Evolutionary conservation across 2,797 vertebrate species (phyloP).

Genomic region (Chelmon rostratus): DNA sequence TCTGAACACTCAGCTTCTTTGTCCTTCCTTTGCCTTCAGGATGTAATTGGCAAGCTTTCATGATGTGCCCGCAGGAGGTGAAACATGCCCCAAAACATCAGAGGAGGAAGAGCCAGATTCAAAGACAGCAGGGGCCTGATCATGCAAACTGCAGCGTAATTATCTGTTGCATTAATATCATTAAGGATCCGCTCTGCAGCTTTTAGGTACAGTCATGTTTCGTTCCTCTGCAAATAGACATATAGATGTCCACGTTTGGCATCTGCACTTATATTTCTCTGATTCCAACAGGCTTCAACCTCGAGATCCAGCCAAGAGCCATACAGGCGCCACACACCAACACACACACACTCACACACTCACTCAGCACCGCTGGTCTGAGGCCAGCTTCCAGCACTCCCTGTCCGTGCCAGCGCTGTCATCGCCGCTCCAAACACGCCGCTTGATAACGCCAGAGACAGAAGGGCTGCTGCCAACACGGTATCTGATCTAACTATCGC

Average conservation of each 20-base stretch:
- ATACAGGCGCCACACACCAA: slow-evolving; percentile 67
- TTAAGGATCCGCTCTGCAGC: slow-evolving; percentile 19
- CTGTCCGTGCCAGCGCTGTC: slow-evolving; percentile 69
- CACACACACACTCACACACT: slow-evolving; percentile 45
- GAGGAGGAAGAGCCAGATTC: background rate
- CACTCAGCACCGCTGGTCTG: slow-evolving; percentile 50
- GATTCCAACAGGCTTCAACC: slow-evolving; percentile 65
- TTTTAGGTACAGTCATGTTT: slow-evolving; percentile 20
- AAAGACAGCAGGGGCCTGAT: background rate
- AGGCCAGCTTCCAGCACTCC: slow-evolving; percentile 69
- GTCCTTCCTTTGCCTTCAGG: slow-evolving; percentile 29
- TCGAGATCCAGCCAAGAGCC: slow-evolving; percentile 67
- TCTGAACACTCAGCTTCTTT: slow-evolving; percentile 8
- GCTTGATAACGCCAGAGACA: slow-evolving; percentile 67
- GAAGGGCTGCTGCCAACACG: slow-evolving; percentile 54
- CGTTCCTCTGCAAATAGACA: slow-evolving; percentile 33
- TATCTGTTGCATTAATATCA: background rate
- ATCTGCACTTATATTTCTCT: slow-evolving; percentile 50
- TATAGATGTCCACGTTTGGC: slow-evolving; percentile 53
- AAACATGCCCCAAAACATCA: slow-evolving; percentile 7
- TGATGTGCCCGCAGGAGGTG: slow-evolving; percentile 8
- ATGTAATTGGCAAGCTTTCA: slow-evolving; percentile 1
- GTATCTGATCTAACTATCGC: slow-evolving; percentile 64
- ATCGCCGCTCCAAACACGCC: slow-evolving; percentile 67
- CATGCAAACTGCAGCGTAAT: background rate